These are phyloP conservation scores for Peromyscus melanophrys DNA, from an alignment of 2,797 vertebrate species.

Conservation along the genomic window DNA sequence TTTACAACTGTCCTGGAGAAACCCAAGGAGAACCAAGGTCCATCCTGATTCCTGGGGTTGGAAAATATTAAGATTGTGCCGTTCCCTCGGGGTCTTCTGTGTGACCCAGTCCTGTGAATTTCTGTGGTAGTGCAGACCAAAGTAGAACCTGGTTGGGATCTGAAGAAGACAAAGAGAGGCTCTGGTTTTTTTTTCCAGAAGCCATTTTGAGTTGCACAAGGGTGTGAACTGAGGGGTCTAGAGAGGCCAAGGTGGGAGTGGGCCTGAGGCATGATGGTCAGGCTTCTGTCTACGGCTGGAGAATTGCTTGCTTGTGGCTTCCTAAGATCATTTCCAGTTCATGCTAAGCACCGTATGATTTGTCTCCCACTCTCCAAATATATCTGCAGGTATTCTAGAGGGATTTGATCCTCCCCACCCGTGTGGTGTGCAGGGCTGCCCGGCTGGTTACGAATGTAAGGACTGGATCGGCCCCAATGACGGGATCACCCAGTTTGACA, in stretches of 20 bases:
- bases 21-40: not conserved
- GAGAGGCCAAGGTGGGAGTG: not conserved
- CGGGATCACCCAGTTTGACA: conserved; percentile 99
- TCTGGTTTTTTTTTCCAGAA: not conserved
- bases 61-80: not conserved
- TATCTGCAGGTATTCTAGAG: conserved; percentile 90
- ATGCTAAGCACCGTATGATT: not conserved
- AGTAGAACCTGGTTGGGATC: not conserved
- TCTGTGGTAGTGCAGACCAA: not conserved
- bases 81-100: not conserved
- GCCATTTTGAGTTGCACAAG: not conserved
- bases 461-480: conserved; percentile 98
- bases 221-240: rapidly evolving
- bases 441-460: conserved; percentile 93
- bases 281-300: not conserved
- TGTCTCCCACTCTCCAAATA: conserved; percentile 53
- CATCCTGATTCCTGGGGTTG: not conserved
- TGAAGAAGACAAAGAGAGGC: not conserved
- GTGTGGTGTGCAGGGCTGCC: conserved; percentile 95
- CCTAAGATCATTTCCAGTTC: not conserved
- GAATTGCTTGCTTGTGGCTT: not conserved
- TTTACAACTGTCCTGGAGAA: not conserved
- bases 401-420: conserved; percentile 94
- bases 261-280: not conserved
- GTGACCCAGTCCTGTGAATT: not conserved